Percentiles rank a stretch among this genome's conserved stretches.
phyloP scores from a whole-genome alignment of 2,888 invertebrate genomes.

The Hedya salicella region DNA sequence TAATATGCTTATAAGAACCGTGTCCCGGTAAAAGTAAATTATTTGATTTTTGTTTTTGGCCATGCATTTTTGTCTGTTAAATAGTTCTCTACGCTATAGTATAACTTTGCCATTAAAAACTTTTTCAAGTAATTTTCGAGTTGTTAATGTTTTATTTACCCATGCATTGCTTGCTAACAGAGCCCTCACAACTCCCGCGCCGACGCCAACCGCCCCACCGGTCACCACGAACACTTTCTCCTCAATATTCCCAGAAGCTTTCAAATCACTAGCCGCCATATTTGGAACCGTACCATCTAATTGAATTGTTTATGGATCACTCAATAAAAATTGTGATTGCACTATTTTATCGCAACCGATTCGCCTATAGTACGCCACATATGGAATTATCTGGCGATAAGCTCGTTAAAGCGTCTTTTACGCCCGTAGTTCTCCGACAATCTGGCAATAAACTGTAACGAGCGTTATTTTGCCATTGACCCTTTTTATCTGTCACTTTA shows the following conservation, averaged over 20 bases:
- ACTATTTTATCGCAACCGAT: constrained; percentile 16
- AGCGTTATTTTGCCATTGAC: background rate
- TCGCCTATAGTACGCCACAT: constrained; percentile 2
- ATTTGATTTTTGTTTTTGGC: too few relatives aligned
- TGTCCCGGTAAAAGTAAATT: too few relatives aligned
- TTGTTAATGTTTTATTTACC: too few relatives aligned
- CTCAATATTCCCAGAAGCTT: constrained; percentile 51
- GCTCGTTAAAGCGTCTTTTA: constrained; percentile 38
- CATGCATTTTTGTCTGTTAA: too few relatives aligned
- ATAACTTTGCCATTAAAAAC: too few relatives aligned
- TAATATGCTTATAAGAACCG: too few relatives aligned
- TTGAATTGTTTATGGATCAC: constrained; percentile 19
- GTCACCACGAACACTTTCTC: constrained; percentile 75
- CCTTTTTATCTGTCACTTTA: constrained; percentile 33
- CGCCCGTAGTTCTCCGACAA: constrained; percentile 4
- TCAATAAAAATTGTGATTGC: constrained; percentile 1
- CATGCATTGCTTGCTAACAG: constrained; percentile 67
- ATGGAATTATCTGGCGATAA: constrained; percentile 29
- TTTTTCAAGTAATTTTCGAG: too few relatives aligned
- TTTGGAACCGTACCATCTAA: constrained; percentile 4
- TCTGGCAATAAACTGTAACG: constrained; percentile 31
- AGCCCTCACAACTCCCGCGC: constrained; percentile 67
- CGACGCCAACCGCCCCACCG: constrained; percentile 74
- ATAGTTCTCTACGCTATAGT: too few relatives aligned
- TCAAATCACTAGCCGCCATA: constrained; percentile 25